Percentiles rank a stretch among this genome's conserved stretches.
Conservation (phyloP, 2,797 vertebrate genomes). For the Pipistrellus kuhlii region DNA sequence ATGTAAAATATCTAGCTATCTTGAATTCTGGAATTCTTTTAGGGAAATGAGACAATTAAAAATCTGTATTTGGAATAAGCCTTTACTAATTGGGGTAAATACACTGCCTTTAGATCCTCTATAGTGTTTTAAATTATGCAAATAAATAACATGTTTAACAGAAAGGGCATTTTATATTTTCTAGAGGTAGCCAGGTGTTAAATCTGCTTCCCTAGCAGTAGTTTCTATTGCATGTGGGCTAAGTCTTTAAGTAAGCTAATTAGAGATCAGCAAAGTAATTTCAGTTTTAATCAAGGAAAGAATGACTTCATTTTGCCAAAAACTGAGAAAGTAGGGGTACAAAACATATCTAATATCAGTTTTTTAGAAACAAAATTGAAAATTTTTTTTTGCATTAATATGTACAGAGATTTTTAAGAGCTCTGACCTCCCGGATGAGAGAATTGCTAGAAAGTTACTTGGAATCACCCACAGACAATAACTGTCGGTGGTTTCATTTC, state of each 20-base stretch:
- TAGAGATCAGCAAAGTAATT: constrained; percentile 44
- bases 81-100: constrained; percentile 58
- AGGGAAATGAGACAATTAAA: constrained; percentile 43
- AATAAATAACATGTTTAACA: constrained; percentile 40
- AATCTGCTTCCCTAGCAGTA: background rate
- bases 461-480: constrained; percentile 78
- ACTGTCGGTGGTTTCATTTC: constrained; percentile 79
- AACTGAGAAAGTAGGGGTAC: constrained; percentile 38
- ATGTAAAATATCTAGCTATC: background rate
- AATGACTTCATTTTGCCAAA: constrained; percentile 49
- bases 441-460: constrained; percentile 74
- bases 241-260: constrained; percentile 16
- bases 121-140: constrained; percentile 67
- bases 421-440: constrained; percentile 40
- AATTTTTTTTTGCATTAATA: constrained; percentile 25
- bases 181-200: background rate
- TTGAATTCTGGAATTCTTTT: constrained; percentile 49
- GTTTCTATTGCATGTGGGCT: background rate
- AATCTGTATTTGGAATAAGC: constrained; percentile 46
- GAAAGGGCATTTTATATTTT: background rate
- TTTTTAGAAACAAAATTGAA: constrained; percentile 20
- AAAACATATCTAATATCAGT: background rate
- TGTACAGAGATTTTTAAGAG: constrained; percentile 40
- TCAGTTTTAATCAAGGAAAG: constrained; percentile 64
- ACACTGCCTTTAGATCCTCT: constrained; percentile 58